Evolutionary conservation across 2,113 vertebrate species (phyloP).

Genomic region (Plecturocebus donacophilus): DNA sequence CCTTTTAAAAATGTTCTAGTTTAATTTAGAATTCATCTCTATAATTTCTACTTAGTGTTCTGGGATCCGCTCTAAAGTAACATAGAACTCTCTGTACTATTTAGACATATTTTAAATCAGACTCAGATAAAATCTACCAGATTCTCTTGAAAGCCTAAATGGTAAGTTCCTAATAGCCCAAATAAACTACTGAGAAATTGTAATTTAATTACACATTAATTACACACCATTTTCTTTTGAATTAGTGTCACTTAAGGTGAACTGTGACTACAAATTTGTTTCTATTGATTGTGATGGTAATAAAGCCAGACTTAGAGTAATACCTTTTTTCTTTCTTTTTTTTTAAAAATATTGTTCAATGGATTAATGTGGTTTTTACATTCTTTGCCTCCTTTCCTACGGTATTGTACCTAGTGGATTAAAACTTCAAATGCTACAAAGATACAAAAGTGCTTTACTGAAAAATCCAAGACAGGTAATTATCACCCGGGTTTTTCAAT

Average conservation of each 20-base stretch:
- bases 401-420: constrained; percentile 82
- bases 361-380: constrained; percentile 72
- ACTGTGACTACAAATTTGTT: constrained; percentile 63
- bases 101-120: constrained; percentile 29
- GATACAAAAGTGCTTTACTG: constrained; percentile 80
- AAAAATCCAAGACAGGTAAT: constrained; percentile 82
- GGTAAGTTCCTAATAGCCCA: constrained; percentile 45
- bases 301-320: constrained; percentile 66
- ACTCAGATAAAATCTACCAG: constrained; percentile 16
- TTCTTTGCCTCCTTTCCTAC: constrained; percentile 59
- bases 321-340: background rate
- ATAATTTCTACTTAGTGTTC: background rate
- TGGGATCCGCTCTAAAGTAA: background rate
- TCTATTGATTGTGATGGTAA: constrained; percentile 71
- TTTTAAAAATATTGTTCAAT: constrained; percentile 47
- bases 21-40: background rate
- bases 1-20: background rate
- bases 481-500: constrained; percentile 81
- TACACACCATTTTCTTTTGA: constrained; percentile 61
- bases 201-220: constrained; percentile 78
- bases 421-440: constrained; percentile 81
- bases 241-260: constrained; percentile 70
- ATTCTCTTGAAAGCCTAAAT: constrained; percentile 50
- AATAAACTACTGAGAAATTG: constrained; percentile 65
- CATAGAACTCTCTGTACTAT: background rate